Evolutionary conservation across 2,888 invertebrate genomes (phyloP), one percentile per base, ranked within the genome.

Genomic region (Tenthredo livida): DNA sequence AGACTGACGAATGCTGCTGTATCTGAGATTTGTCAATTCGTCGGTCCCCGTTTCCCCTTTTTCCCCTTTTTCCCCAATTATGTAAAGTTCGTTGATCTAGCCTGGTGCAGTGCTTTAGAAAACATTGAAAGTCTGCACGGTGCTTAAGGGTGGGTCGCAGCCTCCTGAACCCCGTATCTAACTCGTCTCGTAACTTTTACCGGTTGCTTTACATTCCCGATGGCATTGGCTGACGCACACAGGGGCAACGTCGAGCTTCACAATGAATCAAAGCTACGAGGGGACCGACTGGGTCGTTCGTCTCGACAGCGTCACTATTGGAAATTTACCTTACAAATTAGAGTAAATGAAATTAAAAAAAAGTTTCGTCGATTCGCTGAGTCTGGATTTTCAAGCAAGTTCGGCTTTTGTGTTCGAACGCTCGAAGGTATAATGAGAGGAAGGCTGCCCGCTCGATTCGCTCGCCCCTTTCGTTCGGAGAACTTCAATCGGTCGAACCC

Each of bases 261-360:
- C 88, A 88, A 88, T 88, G 89, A 90, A 90, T 90, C 89, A 90
- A 90, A 89, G 89, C 87, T 87, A 86, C 85, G 86, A 85, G 88
- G 58, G 54, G 84, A 73, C 85, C 85, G 84, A 86, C 70, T 84
- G 86, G 85, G 89, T 84, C 84, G 84, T 72, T 58, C 67, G 73
- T 58, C 67, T 70, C 84, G 73, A 58, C 84, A 70, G 91, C 90
- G 91, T 90, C 90, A 89, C 91, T 91, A 92, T 92, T 90, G 91
- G 91, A 92, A 92, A 92, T 92, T 92, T 92, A 92, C 91, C 91
- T 92, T 91, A 90, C 91, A 92, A 92, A 92, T 92, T 92, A 92
- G 89, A 90, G 91, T 89, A 90, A 91, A 92, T 92, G 91, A 91
- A 92, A 92, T 92, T 92, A 90, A 91, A 91, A 92, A 92, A 91